Base-by-base conservation (phyloP, 2,113 vertebrate genomes). In the Acrocephalus kingi region DNA sequence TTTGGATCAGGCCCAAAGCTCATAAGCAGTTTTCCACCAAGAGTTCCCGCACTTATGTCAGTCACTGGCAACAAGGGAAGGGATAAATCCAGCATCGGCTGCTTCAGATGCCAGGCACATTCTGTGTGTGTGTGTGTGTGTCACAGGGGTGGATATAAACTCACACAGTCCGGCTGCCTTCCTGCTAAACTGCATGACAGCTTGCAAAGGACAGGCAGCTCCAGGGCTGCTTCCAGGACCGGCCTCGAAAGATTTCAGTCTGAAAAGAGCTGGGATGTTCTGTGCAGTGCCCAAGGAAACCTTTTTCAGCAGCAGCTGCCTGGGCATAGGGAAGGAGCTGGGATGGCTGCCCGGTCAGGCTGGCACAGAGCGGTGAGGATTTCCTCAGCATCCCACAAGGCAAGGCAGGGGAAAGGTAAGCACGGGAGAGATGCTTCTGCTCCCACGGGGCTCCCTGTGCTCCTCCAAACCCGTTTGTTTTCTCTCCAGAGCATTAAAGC, bases 41-140 rank as follows among this genome's bases (percentile, higher is more conserved):
- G 92, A 90, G 94, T 96, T 97, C 96, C 96, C 96, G 96, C 88
- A 89, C 92, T 97, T 97, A 96, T 96, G 96, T 97, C 96, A 97
- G 96, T 92, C 93, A 95, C 92, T 96, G 96, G 94, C 96, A 96
- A 82, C 91, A 96, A 96, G 90, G 80, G 95, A 97, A 96, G 86
- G 96, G 95, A 97, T 96, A 96, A 97, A 95, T 96, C 83, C 92
- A 94, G 94, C 86, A 61, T 84, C 7, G 23, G 54, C 96, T 88
- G 80, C 84, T 95, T 94, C 66, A 20, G 95, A 96, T 97, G 96
- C 96, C 96, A 93, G 90, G 90, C 95, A 88, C 92, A 88, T 95
- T 96, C 92, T 61, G 46, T 88, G 69, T 84, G 62, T 89, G 66
- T 69, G 76, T 55, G 66, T 59, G 93, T 92, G 91, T 95, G 86